phyloP scores from a whole-genome alignment of 2,113 vertebrate genomes.

The Seriola aureovittata region DNA sequence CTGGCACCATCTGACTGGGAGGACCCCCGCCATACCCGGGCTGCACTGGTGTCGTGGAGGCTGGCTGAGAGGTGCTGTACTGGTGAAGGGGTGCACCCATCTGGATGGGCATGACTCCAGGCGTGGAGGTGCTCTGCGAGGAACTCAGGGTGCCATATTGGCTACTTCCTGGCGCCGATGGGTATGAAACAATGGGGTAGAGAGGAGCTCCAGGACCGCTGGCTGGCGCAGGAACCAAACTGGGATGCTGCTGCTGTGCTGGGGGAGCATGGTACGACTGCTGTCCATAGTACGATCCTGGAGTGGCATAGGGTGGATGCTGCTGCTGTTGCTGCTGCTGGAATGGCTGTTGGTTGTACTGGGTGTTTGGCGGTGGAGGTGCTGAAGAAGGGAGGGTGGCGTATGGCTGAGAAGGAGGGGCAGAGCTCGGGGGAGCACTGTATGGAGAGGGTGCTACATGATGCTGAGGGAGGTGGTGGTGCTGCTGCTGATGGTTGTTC shows the following conservation, averaged over 20 bases:
- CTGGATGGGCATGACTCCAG: conserved; percentile 74
- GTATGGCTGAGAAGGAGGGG: conserved; percentile 84
- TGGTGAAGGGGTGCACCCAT: conserved; percentile 83
- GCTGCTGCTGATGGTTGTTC: conserved; percentile 83
- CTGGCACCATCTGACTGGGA: conserved; percentile 46
- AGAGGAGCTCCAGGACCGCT: conserved; percentile 76
- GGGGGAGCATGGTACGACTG: conserved; percentile 80
- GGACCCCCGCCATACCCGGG: conserved; percentile 64
- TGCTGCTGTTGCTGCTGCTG: conserved; percentile 86
- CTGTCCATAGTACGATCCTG: conserved; percentile 87
- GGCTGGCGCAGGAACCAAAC: conserved; percentile 80
- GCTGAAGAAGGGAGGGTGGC: conserved; percentile 65
- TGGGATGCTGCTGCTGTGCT: conserved; percentile 71
- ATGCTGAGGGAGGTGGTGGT: conserved; percentile 78
- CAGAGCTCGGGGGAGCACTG: conserved; percentile 75
- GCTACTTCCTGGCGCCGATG: conserved; percentile 82
- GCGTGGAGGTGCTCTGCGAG: conserved; percentile 81
- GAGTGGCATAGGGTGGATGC: conserved; percentile 72
- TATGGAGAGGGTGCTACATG: conserved; percentile 73
- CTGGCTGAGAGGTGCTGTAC: conserved; percentile 54
- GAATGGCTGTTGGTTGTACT: conserved; percentile 81
- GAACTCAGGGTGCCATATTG: conserved; percentile 88
- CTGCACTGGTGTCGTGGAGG: conserved; percentile 76
- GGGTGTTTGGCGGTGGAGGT: conserved; percentile 74
- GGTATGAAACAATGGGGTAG: conserved; percentile 87